Evolutionary conservation across 1,140 invertebrate species (phyloP).

Genomic region (Calliphora vicina): DNA sequence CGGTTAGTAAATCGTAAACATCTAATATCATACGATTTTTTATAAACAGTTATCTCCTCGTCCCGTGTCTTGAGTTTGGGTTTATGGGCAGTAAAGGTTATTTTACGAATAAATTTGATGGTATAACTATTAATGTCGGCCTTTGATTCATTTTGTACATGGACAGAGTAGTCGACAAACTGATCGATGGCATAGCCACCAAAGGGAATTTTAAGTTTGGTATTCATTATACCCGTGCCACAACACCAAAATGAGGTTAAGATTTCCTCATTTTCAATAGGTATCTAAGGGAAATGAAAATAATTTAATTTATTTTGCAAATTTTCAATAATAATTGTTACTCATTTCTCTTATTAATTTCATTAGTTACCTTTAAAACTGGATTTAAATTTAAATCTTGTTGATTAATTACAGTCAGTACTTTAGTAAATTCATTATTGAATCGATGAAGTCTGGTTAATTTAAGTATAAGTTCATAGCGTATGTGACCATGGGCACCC

Average conservation of each 20-base stretch:
- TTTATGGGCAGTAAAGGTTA: constrained; percentile 42
- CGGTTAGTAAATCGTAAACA: constrained; percentile 47
- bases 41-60: constrained; percentile 36
- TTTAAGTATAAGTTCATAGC: constrained; percentile 70
- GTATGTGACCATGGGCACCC: constrained; percentile 70
- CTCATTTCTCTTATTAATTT: too few relatives aligned
- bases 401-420: constrained; percentile 73
- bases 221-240: background rate
- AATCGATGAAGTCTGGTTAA: constrained; percentile 77
- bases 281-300: background rate
- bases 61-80: constrained; percentile 41
- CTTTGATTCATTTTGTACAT: constrained; percentile 48
- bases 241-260: too few relatives aligned
- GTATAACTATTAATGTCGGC: constrained; percentile 47
- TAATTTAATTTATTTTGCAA: background rate
- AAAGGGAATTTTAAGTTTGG: constrained; percentile 44
- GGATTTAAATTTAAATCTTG: constrained; percentile 72
- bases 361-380: constrained; percentile 47
- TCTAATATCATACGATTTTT: constrained; percentile 36
- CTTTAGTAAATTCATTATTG: constrained; percentile 72
- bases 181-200: constrained; percentile 54
- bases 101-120: constrained; percentile 42
- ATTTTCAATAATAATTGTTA: too few relatives aligned
- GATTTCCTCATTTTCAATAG: constrained; percentile 41
- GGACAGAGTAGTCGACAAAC: constrained; percentile 43